Conservation (phyloP, 2,888 invertebrate genomes). For the Anoncus sp. region DNA sequence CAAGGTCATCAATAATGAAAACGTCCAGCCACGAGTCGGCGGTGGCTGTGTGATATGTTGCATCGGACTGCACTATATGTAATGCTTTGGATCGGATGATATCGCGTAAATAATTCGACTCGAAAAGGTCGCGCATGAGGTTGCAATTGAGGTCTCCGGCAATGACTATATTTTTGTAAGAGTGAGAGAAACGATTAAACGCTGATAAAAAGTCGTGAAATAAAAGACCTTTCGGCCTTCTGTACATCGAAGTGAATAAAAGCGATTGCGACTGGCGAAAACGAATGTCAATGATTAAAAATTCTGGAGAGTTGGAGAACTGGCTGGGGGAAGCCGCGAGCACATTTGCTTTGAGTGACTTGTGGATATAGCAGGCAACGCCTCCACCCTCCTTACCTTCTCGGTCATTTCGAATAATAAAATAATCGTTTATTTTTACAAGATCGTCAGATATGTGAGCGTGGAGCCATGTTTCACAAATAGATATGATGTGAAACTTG, state of each 20-base stretch:
- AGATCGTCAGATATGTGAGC: slow-evolving; percentile 3
- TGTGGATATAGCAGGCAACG: slow-evolving; percentile 42
- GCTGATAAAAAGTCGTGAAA: background rate
- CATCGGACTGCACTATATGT: background rate
- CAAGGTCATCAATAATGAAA: background rate
- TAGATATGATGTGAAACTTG: slow-evolving; percentile 13
- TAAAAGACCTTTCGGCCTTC: background rate
- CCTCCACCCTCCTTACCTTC: slow-evolving; percentile 26
- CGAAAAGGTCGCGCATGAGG: background rate
- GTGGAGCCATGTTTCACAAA: slow-evolving; percentile 28
- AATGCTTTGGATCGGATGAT: background rate
- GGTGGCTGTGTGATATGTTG: background rate
- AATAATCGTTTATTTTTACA: background rate
- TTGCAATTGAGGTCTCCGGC: slow-evolving; percentile 1
- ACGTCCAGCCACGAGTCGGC: background rate
- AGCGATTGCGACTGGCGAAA: background rate
- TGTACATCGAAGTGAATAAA: background rate
- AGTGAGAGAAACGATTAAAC: background rate
- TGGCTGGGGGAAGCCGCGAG: background rate
- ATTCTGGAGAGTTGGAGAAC: background rate
- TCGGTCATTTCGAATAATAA: too few species aligned
- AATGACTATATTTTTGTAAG: background rate
- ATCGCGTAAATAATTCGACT: background rate
- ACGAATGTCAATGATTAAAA: background rate
- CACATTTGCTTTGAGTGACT: slow-evolving; percentile 20